phyloP scores from a whole-genome alignment of 2,888 invertebrate species.

The Leucophora obtusa region DNA sequence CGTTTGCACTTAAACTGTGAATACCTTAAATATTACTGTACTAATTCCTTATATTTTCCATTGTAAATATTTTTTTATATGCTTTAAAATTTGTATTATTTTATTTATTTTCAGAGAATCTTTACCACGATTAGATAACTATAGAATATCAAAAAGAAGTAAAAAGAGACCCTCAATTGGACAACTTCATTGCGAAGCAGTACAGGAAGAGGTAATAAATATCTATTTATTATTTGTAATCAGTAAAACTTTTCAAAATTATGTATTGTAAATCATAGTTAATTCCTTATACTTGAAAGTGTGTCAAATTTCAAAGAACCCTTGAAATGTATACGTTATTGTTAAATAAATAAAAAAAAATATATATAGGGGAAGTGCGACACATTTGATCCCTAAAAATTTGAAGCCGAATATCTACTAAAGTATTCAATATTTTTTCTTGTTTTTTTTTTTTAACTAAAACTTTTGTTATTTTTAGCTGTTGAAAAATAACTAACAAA shows the following conservation, averaged over 20 bases:
- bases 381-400: no score
- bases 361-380: no score
- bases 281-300: background rate
- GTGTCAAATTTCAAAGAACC: background rate
- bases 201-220: slow-evolving; percentile 73
- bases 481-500: no score
- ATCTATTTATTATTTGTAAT: background rate
- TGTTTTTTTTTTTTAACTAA: no score
- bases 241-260: background rate
- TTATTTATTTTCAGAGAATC: slow-evolving; percentile 82
- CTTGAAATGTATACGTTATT: background rate
- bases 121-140: slow-evolving; percentile 89
- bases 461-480: no score
- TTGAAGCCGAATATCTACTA: no score
- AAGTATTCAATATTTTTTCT: no score
- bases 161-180: slow-evolving; percentile 90
- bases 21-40: no score
- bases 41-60: background rate
- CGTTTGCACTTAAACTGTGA: no score
- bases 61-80: slow-evolving; percentile 12
- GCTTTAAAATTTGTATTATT: background rate
- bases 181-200: slow-evolving; percentile 85
- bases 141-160: slow-evolving; percentile 87
- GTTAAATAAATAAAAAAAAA: no score
- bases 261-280: background rate